Evolutionary conservation across 2,113 vertebrate genomes (phyloP).

Genomic region (Albula goreensis): DNA sequence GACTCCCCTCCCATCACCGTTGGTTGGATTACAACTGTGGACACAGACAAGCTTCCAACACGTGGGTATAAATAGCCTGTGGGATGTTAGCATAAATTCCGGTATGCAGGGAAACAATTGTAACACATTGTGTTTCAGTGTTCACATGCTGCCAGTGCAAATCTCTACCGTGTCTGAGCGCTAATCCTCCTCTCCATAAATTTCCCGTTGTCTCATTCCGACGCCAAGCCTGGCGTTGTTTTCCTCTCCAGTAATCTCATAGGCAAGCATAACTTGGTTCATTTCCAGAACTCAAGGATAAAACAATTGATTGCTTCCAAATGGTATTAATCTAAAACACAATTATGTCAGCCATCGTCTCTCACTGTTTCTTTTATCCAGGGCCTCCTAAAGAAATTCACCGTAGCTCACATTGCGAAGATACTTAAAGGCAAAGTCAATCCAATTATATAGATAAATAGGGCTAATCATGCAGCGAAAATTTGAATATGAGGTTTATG

Average conservation of each 20-base stretch:
- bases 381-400: constrained; percentile 58
- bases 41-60: constrained; percentile 66
- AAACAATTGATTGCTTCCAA: constrained; percentile 71
- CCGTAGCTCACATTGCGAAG: constrained; percentile 47
- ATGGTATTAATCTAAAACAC: constrained; percentile 67
- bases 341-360: constrained; percentile 57
- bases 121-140: constrained; percentile 58
- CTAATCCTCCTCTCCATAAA: constrained; percentile 62
- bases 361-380: constrained; percentile 50
- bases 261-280: constrained; percentile 68
- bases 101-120: constrained; percentile 59
- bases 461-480: constrained; percentile 73
- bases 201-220: constrained; percentile 61
- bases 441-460: constrained; percentile 82
- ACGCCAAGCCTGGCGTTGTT: constrained; percentile 54
- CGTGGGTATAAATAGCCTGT: constrained; percentile 64
- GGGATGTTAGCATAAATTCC: constrained; percentile 69
- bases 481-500: constrained; percentile 73
- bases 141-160: constrained; percentile 59
- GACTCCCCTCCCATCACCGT: constrained; percentile 59
- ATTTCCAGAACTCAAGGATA: constrained; percentile 54
- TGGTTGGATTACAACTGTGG: constrained; percentile 66
- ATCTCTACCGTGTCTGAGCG: constrained; percentile 59
- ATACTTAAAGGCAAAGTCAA: constrained; percentile 65
- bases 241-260: constrained; percentile 67